A percentile compares a stretch with the other conserved stretches of the same genome.
phyloP scores from a whole-genome alignment of 1,140 invertebrate genomes.

The Trichogramma pretiosum region DNA sequence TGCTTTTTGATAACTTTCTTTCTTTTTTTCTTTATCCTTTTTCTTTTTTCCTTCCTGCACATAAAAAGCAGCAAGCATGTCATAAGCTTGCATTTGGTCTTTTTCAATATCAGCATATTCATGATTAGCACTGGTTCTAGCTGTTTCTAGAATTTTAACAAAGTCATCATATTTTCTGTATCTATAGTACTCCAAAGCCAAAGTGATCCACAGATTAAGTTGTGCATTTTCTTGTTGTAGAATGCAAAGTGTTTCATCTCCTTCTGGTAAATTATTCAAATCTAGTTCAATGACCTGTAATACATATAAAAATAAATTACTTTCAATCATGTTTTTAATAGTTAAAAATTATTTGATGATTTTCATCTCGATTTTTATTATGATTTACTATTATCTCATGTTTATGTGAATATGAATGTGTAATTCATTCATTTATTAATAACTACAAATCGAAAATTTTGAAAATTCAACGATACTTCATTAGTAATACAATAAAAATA shows the following conservation, averaged over 20 bases:
- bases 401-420: neutral
- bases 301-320: constrained; percentile 21
- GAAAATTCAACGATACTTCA: too few species aligned
- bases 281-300: constrained; percentile 88
- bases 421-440: neutral
- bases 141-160: constrained; percentile 84
- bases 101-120: constrained; percentile 89
- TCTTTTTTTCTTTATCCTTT: constrained; percentile 91
- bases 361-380: neutral
- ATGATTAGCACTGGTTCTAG: constrained; percentile 75
- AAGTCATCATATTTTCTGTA: constrained; percentile 88
- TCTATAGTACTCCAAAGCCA: constrained; percentile 96
- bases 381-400: neutral
- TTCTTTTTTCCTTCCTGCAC: constrained; percentile 93
- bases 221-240: constrained; percentile 87
- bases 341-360: neutral
- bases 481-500: too few species aligned
- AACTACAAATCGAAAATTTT: neutral
- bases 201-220: constrained; percentile 88
- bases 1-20: constrained; percentile 93
- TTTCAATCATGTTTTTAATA: neutral
- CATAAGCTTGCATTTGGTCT: constrained; percentile 92
- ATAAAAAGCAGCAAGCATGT: constrained; percentile 96
- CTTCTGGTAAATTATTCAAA: constrained; percentile 86
- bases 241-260: constrained; percentile 90